Evolutionary conservation across 2,797 vertebrate species (phyloP).

Genomic region (Holocentrus rufus): DNA sequence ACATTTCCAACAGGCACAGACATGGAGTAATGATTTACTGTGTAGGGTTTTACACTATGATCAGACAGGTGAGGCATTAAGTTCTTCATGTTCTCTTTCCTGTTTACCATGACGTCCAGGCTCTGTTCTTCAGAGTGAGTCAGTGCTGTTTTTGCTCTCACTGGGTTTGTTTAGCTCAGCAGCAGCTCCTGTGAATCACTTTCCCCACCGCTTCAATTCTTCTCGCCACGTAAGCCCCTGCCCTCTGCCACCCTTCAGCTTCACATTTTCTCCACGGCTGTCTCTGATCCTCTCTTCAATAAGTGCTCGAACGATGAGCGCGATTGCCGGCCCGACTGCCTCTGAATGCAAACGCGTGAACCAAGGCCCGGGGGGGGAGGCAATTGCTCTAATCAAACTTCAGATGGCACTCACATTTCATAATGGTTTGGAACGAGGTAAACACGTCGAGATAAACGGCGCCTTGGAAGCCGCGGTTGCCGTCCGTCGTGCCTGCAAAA

Average conservation of each 20-base stretch:
- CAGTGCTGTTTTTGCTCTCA: neutral
- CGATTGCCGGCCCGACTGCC: neutral
- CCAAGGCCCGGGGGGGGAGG: no score
- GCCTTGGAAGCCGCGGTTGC: no score
- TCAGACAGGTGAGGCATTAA: neutral
- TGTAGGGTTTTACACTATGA: neutral
- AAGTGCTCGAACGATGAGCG: neutral
- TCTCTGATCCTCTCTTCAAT: neutral
- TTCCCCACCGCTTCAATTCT: neutral
- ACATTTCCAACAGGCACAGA: no score
- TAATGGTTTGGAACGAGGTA: no score
- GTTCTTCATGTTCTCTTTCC: neutral
- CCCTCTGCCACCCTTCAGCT: neutral
- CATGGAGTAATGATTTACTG: no score
- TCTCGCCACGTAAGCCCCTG: neutral
- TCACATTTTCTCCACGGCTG: no score
- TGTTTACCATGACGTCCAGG: neutral
- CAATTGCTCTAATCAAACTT: no score
- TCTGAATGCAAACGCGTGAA: no score
- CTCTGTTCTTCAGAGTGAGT: neutral
- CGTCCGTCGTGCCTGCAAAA: no score
- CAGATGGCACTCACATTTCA: no score
- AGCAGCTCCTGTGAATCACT: neutral
- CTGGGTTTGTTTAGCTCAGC: neutral
- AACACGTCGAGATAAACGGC: no score